Percentiles rank a stretch among this genome's conserved stretches.
phyloP scores from a whole-genome alignment of 2,888 invertebrate genomes.

The Julus scandinavius region DNA sequence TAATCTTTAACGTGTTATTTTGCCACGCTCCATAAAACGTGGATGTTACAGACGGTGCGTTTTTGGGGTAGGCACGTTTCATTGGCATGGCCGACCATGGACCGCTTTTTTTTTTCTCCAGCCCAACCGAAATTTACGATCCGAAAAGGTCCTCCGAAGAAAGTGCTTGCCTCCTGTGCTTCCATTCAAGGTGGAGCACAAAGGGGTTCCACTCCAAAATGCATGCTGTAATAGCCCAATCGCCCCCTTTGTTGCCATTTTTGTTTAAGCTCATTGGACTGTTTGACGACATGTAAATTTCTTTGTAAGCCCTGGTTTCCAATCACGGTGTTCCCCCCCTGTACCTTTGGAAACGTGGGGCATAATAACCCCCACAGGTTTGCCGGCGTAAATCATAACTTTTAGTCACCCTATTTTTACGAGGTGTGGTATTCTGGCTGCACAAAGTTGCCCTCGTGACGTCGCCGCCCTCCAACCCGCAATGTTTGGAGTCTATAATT shows the following conservation, averaged over 20 bases:
- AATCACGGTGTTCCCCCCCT: not conserved
- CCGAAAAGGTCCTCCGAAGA: not conserved
- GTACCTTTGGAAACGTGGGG: not conserved
- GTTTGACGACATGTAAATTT: conserved; percentile 33
- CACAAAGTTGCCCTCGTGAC: not conserved
- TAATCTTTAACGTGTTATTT: conserved; percentile 33
- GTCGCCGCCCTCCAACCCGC: not conserved
- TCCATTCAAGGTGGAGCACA: conserved; percentile 11
- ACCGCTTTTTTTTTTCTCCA: not conserved
- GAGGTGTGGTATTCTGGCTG: not conserved
- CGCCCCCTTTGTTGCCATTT: conserved; percentile 27
- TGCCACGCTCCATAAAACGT: conserved; percentile 21
- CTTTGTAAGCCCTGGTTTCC: not conserved
- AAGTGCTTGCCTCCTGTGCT: not conserved
- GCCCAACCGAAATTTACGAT: not conserved
- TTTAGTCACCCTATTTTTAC: not conserved
- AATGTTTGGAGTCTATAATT: conserved; percentile 21
- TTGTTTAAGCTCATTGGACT: conserved; percentile 27
- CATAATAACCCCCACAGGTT: not conserved
- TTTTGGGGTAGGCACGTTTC: conserved; percentile 19
- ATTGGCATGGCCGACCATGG: not conserved
- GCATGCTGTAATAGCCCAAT: conserved; percentile 11
- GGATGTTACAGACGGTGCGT: not conserved
- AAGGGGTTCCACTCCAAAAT: conserved; percentile 14
- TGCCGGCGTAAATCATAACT: conserved; percentile 4